These are phyloP conservation scores for Oryzias sinensis DNA, from an alignment of 2,797 vertebrate species.

Conservation along the genomic window DNA sequence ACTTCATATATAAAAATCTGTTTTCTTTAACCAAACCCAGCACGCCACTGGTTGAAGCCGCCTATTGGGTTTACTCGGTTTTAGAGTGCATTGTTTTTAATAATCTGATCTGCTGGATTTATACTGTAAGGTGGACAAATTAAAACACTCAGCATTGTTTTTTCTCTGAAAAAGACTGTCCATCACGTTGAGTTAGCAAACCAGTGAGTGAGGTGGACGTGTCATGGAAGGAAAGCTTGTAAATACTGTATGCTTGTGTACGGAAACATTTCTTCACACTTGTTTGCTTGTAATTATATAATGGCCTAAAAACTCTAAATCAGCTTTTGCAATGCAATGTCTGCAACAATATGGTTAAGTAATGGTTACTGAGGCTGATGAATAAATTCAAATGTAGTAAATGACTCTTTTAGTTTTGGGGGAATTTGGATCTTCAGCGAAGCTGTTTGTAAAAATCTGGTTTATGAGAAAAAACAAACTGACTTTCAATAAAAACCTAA, in stretches of 20 bases:
- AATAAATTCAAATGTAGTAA: constrained; percentile 67
- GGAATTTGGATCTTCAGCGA: too few species aligned
- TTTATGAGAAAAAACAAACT: not conserved
- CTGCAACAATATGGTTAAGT: constrained; percentile 68
- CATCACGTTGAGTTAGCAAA: constrained; percentile 10
- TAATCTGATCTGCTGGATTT: constrained; percentile 47
- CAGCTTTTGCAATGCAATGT: constrained; percentile 71
- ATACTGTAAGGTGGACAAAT: constrained; percentile 37
- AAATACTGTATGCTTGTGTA: constrained; percentile 68
- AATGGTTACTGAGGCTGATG: constrained; percentile 69
- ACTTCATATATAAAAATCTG: constrained; percentile 38
- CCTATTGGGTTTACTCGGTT: constrained; percentile 35
- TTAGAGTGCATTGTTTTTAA: constrained; percentile 65
- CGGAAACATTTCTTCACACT: constrained; percentile 65
- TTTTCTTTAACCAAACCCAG: constrained; percentile 22
- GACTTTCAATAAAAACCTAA: not conserved
- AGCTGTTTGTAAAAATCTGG: not conserved
- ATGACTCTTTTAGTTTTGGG: constrained; percentile 15
- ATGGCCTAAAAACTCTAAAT: constrained; percentile 71
- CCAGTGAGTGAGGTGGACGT: constrained; percentile 23
- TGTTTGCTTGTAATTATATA: constrained; percentile 73
- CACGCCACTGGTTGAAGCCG: constrained; percentile 38
- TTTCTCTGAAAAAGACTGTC: constrained; percentile 10
- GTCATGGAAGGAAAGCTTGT: constrained; percentile 69
- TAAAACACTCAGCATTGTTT: constrained; percentile 26